Evolutionary conservation across 2,797 vertebrate species (phyloP), one percentile per base, ranked within the genome.

Genomic region (Fratercula arctica): DNA sequence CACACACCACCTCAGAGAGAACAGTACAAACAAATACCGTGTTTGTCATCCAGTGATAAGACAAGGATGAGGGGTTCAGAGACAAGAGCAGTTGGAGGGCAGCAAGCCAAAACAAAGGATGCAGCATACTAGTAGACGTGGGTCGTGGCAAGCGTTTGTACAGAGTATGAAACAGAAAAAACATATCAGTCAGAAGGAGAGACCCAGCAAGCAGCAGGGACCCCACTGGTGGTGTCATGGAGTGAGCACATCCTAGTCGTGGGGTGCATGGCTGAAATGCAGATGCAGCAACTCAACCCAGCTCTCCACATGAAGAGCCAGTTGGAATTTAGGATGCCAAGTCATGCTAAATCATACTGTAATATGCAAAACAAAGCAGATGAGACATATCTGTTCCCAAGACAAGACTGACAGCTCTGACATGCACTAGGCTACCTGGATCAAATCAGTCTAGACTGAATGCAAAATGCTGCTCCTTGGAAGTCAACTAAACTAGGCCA

Each of bases 381-480:
- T 31, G 64, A 81, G 39, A 31, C 53, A 76, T 29, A 87, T 85
- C 25, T 7, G 14, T 67, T 54, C 81, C 74, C 59, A 59, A 88
- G 60, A 74, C 51, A 86, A 91, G 73, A 85, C 4, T 93, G 76
- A 76, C 76, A 79, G 79, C 61, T 90, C 69, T 67, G 51, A 88
- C 69, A 66, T 16, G 73, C 46, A 56, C 24, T 19, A 39, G 46
- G 50, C 33, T 76, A 83, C 80, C 88, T 35, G 57, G 46, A 92
- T 88, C 92, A 90, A n/a, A 94, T 61, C 59, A 56, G 76, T 85
- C 93, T 93, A 96, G 93, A 96, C 83, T 0, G 0, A 95, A 96
- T 82, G 74, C 92, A 96, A 96, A 95, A 88, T 12, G 73, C 37
- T 11, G 3, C 26, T 93, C 76, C 94, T 73, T 86, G 43, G 43